These are phyloP conservation scores for Chironomus tepperi DNA, from an alignment of 1,140 invertebrate genomes.

Conservation along the genomic window DNA sequence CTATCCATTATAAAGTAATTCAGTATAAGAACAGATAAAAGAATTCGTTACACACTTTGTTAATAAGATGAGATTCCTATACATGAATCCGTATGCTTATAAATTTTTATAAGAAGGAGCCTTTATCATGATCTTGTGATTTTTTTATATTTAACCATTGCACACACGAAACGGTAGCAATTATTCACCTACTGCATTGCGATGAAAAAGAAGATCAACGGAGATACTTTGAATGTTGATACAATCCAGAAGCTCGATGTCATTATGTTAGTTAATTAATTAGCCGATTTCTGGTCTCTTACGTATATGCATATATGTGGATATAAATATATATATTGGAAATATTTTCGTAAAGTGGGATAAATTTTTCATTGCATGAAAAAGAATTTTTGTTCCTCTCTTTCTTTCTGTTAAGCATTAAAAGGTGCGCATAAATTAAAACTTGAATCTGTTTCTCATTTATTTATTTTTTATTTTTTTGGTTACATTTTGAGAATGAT, in stretches of 20 bases:
- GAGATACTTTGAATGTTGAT: background rate
- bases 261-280: slow-evolving; percentile 4
- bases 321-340: too few relatives aligned
- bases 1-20: too few relatives aligned
- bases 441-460: background rate
- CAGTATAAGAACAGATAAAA: too few relatives aligned
- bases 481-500: slow-evolving; percentile 3
- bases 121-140: background rate
- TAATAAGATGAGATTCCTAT: too few relatives aligned
- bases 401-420: background rate
- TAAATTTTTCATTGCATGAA: slow-evolving; percentile 9
- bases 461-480: background rate
- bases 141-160: background rate
- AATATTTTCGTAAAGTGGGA: background rate
- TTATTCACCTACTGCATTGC: background rate
- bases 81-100: too few relatives aligned
- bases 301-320: background rate
- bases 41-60: too few relatives aligned
- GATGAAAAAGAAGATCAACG: background rate
- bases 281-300: slow-evolving; percentile 6
- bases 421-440: slow-evolving; percentile 13
- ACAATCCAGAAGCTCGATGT: background rate
- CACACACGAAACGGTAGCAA: background rate
- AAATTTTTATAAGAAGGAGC: too few relatives aligned
- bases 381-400: background rate